Base-by-base conservation (phyloP, 2,113 vertebrate species). In the Riparia riparia region DNA sequence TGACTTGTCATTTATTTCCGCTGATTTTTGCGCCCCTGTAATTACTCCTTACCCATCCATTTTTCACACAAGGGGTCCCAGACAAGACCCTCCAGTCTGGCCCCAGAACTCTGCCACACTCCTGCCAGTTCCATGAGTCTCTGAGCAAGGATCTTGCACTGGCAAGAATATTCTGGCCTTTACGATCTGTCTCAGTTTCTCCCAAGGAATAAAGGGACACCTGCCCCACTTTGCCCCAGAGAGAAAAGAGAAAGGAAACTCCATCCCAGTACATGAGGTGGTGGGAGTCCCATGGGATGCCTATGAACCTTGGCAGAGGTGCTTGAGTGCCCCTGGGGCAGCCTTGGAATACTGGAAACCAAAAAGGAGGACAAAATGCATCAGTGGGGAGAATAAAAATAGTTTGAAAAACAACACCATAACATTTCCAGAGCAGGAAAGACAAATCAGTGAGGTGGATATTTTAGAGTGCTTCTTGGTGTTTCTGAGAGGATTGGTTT, bases 1-100 rank as follows among this genome's bases (percentile, higher is more conserved):
- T 86, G 88, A 86, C 84, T 61, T 93, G 20, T 1, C 80, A 74
- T 84, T 96, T 70, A 29, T 81, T 91, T 94, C 70, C 91, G 65
- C 26, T 78, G 34, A 44, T 82, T 80, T 95, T 54, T 17, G 13
- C 51, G 56, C n/a, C 31, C 47, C 44, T 0, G 1, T 63, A 49
- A 76, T 53, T 49, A 16, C 56, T 79, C 28, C n/a, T 84, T 32
- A 22, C 37, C 51, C 69, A 58, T 42, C 32, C n/a, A 4, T 81
- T 95, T 95, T 73, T 81, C 50, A 10, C 6, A 16, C 34, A 11
- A 68, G 42, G 24, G 45, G 5, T 9, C 54, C 24, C 14, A 37
- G 37, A 37, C 37, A 37, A 37, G 37, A 8, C 31, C 57, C 39
- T 54, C 5, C 11, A 2, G 12, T 14, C 47, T 72, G 25, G 17